phyloP scores from a whole-genome alignment of 2,113 vertebrate genomes.

The Nesoenas mayeri region DNA sequence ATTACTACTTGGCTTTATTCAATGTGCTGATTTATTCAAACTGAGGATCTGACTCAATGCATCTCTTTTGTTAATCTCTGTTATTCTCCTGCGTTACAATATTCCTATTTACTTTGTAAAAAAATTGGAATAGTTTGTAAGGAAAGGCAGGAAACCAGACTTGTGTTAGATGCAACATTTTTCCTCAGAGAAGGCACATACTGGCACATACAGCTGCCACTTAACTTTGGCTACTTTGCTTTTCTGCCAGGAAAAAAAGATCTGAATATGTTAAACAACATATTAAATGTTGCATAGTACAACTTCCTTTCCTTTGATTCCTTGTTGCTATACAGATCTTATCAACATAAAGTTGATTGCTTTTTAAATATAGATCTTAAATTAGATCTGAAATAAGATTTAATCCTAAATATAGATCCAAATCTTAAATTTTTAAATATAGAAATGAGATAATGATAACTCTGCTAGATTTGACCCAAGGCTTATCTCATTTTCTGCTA shows the following conservation, averaged over 20 bases:
- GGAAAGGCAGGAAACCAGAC: neutral
- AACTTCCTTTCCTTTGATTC: neutral
- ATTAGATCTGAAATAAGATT: no score
- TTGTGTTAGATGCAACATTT: neutral
- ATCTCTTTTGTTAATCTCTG: neutral
- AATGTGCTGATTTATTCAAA: neutral
- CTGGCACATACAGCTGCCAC: neutral
- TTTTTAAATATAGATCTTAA: neutral
- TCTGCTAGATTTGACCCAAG: constrained; percentile 7
- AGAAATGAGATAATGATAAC: neutral
- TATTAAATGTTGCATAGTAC: neutral
- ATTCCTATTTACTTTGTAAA: neutral
- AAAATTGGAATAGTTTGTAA: neutral
- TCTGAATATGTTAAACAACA: neutral
- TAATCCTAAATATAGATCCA: no score
- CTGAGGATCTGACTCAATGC: neutral
- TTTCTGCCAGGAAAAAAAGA: neutral
- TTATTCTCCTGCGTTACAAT: neutral
- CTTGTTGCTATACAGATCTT: neutral
- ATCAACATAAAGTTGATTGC: neutral
- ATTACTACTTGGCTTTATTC: neutral
- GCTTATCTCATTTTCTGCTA: neutral
- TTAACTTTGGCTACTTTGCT: neutral
- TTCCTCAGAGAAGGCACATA: neutral
- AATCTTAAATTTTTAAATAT: neutral